A percentile compares a stretch with the other conserved stretches of the same genome.
Evolutionary conservation across 2,797 vertebrate genomes (phyloP).

Genomic region (Thaleichthys pacificus): DNA sequence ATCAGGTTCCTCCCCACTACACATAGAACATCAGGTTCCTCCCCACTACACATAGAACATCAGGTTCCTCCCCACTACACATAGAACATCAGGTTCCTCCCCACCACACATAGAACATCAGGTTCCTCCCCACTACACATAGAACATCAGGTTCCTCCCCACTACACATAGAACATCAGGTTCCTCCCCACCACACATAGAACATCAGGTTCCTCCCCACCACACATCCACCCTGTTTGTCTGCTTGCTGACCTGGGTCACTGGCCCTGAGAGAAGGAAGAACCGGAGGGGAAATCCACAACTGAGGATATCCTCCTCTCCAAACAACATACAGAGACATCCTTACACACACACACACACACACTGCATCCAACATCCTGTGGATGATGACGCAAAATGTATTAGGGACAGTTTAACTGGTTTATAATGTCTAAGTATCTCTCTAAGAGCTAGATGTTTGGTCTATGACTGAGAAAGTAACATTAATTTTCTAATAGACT

Average conservation of each 20-base stretch:
- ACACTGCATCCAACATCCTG: constrained; percentile 10
- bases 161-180: too few relatives aligned
- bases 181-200: too few relatives aligned
- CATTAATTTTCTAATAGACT: not conserved
- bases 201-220: not conserved
- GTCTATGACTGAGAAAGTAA: not conserved
- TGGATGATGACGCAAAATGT: not conserved
- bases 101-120: too few relatives aligned
- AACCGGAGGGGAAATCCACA: constrained; percentile 38
- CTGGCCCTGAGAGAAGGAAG: constrained; percentile 32
- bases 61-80: too few relatives aligned
- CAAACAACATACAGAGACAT: constrained; percentile 17
- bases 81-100: too few relatives aligned
- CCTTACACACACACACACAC: constrained; percentile 26
- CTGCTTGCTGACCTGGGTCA: constrained; percentile 23
- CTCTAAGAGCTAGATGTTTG: too few relatives aligned
- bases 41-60: too few relatives aligned
- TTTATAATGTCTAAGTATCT: not conserved
- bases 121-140: too few relatives aligned
- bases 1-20: not conserved
- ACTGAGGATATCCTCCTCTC: constrained; percentile 55
- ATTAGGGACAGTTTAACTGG: not conserved
- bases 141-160: too few relatives aligned
- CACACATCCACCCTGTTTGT: not conserved
- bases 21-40: too few relatives aligned